Conservation (phyloP, 2,113 vertebrate species). For the Hymenochirus boettgeri region DNA sequence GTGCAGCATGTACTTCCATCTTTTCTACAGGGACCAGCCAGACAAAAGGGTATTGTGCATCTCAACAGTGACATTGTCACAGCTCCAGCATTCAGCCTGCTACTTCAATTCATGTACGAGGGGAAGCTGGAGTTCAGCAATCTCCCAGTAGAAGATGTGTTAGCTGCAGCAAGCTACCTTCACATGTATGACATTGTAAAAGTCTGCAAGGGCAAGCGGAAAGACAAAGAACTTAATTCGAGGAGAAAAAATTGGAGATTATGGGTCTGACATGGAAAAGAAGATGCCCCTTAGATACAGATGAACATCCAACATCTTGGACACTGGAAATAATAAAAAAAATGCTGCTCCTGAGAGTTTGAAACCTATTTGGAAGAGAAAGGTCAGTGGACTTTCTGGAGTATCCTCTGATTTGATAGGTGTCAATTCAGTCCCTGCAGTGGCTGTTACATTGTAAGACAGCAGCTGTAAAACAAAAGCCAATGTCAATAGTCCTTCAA, state of each 20-base stretch:
- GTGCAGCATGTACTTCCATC: constrained; percentile 99
- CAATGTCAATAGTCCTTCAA: constrained; percentile 79
- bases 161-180: constrained; percentile 95
- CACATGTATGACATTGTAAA: constrained; percentile 98
- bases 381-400: constrained; percentile 80
- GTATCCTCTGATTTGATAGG: constrained; percentile 83
- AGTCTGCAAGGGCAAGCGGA: constrained; percentile 90
- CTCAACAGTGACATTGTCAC: constrained; percentile 98
- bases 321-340: constrained; percentile 64
- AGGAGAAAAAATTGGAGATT: constrained; percentile 67
- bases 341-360: constrained; percentile 72
- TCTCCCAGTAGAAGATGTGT: constrained; percentile 90
- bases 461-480: constrained; percentile 96
- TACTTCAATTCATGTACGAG: constrained; percentile 99
- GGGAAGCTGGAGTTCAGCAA: constrained; percentile 91
- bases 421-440: constrained; percentile 84
- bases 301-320: constrained; percentile 64
- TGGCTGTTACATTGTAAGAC: constrained; percentile 75
- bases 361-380: constrained; percentile 71
- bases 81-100: constrained; percentile 91
- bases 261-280: constrained; percentile 67
- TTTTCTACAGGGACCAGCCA: constrained; percentile 97
- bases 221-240: constrained; percentile 72
- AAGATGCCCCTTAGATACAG: constrained; percentile 62
- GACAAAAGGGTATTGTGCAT: constrained; percentile 94